Base-by-base conservation (phyloP, 2,888 invertebrate genomes). In the Microctonus hyperodae region DNA sequence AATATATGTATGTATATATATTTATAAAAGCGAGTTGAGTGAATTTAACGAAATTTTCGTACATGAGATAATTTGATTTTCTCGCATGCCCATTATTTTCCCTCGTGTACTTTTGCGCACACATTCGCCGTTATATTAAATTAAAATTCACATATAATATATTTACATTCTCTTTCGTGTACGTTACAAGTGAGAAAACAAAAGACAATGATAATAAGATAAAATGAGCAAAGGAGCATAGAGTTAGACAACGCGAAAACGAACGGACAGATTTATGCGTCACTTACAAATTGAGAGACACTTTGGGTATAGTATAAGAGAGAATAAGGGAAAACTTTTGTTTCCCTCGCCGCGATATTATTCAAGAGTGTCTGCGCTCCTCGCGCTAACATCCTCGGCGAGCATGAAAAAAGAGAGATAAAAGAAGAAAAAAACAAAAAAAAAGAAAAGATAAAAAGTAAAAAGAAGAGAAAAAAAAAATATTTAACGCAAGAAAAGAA, bases 261-360 rank as follows among this genome's bases (percentile, higher is more conserved):
- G 64, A 67, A 59, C 64, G 35, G 61, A 71, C 71, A 33, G 71
- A 71, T 71, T 71, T 71, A 71, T 71, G 65, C 65, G 64, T 69
- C 71, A 71, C 71, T 71, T 69, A 69, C 68, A 69, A 71, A 69
- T 71, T 69, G 71, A 66, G 69, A 67, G 63, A 68, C 60, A 68
- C 61, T 62, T 61, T 57, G 51, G 62, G 48, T 66, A 28, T 57
- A 65, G 23, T 20, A 64, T 57, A 44, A 64, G n/a, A 53, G 59
- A 65, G 61, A 44, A 60, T 62, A 40, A 22, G 60, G 44, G 28
- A 50, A n/a, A 70, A 70, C 70, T 70, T 70, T 70, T 70, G 68
- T 68, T 70, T 68, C 70, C 60, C 65, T 69, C 62, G 64, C 67
- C 68, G 57, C 68, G 70, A 65, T 70, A 70, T 70, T 70, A 70